Evolutionary conservation across 2,888 invertebrate genomes (phyloP), one percentile per base, ranked within the genome.

Genomic region (Bellardia bayeri): DNA sequence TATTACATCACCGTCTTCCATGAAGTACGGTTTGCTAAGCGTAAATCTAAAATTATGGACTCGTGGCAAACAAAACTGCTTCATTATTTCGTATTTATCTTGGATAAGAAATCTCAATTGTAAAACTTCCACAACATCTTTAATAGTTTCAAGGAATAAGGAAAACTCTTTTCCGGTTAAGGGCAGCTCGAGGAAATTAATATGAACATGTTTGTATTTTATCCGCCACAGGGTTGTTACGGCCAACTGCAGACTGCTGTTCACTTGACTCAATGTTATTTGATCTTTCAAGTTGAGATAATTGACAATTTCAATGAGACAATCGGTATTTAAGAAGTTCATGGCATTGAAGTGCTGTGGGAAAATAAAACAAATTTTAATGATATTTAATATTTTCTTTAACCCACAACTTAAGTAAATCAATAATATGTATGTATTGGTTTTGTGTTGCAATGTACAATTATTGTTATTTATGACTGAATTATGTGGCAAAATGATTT

Each of bases 281-380:
- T 85, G 87, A 75, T 87, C 87, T 40, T 71, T 82, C 9, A 85
- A 61, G 11, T 51, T n/a, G 3, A 87, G 82, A 5, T 51, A 51
- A 16, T 71, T 74, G 13, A 82, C 3, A n/a, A 87, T 79, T 66
- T 87, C 85, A 14, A 79, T 30, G 0, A 87, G 49, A 30, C 87
- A 87, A 7, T 87, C 85, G 8, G 23, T 42, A 42, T 87, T 85
- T 9, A 87, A 79, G 33, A 54, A 56, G 5, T 87, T 56, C 85
- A 85, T 87, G 58, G 8, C 80, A 37, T 54, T 33, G 11, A 13
- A 5, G 37, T 37, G 13, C 83, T 87, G 58, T 6, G 72, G 81
- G 9, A 74, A 71, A 72, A 61, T 30, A 4, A 56, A 54, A 49
- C 23, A 54, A 51, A 8, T 16, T 45, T 56, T n/a, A 69, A 58